Evolutionary conservation across 2,113 vertebrate species (phyloP), one percentile per base, ranked within the genome.

Genomic region (Aspidoscelis tigris): DNA sequence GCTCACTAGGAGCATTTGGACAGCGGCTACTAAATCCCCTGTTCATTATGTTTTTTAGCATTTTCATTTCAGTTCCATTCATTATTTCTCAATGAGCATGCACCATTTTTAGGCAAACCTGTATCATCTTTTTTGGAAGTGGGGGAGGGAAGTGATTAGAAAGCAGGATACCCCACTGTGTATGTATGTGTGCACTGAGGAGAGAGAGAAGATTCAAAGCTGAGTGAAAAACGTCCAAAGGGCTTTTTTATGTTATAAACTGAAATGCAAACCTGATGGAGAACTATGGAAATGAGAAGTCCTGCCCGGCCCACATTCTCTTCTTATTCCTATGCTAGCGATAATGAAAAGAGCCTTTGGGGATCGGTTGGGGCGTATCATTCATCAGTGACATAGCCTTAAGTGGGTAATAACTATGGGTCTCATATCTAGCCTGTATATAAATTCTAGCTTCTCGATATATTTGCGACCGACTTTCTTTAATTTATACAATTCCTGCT

Each of bases 321-420:
- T 92, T 91, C 92, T 85, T 93, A 93, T 93, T 89, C 92, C 87
- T 89, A 69, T 86, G 89, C 85, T 89, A 87, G 90, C 88, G 89
- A 90, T 94, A 93, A 94, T 94, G 93, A 94, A 94, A 94, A 93
- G 93, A 91, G 93, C 91, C 91, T 94, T 94, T 91, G 93, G 92
- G 94, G 92, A 94, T 93, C 92, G 92, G 91, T 87, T 93, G 94
- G 92, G 58, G 88, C 90, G 89, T 92, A 91, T 92, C 88, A 94
- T 92, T 93, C 93, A 92, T 94, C 92, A 92, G 94, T 94, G 92
- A 92, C 93, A 93, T 85, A 91, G 92, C 88, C 92, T 92, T 94
- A 95, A 94, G 92, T 94, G 94, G 92, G 94, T 93, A 93, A 94
- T 95, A 95, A 95, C 94, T 94, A 94, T 93, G 94, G 91, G 93